Conservation (phyloP, 2,888 invertebrate species). For the Camponotus fellah region DNA sequence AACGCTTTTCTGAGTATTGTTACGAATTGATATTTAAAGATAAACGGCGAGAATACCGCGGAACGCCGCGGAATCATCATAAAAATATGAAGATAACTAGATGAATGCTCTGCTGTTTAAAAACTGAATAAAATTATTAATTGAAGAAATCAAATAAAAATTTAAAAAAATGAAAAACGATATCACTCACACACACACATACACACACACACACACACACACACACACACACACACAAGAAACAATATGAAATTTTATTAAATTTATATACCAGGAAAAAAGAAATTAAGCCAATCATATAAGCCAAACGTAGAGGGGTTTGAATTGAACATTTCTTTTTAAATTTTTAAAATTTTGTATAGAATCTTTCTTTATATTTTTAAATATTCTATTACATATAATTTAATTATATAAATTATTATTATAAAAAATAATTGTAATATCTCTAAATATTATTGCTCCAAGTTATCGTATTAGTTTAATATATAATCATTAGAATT, state of each 20-base stretch:
- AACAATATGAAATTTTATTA: not conserved
- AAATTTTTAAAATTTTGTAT: not conserved
- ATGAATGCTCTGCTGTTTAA: constrained; percentile 72
- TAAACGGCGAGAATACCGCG: constrained; percentile 71
- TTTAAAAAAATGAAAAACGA: not conserved
- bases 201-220: too few relatives aligned
- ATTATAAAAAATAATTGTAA: not conserved
- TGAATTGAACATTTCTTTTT: not conserved
- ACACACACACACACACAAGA: too few relatives aligned
- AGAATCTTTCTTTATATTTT: constrained; percentile 32
- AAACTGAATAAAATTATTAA: constrained; percentile 46
- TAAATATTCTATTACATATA: not conserved
- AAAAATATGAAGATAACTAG: constrained; percentile 52
- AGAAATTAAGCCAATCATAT: not conserved
- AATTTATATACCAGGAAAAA: not conserved
- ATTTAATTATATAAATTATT: not conserved
- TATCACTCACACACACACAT: not conserved
- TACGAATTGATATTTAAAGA: constrained; percentile 28
- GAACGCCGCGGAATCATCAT: constrained; percentile 35
- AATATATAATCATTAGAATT: not conserved
- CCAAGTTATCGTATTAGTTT: not conserved
- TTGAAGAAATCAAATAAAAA: constrained; percentile 11
- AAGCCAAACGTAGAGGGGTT: not conserved
- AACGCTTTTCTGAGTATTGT: constrained; percentile 25
- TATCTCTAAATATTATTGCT: not conserved